Base-by-base conservation (phyloP, 1,140 invertebrate species). In the Drosophila busckii region DNA sequence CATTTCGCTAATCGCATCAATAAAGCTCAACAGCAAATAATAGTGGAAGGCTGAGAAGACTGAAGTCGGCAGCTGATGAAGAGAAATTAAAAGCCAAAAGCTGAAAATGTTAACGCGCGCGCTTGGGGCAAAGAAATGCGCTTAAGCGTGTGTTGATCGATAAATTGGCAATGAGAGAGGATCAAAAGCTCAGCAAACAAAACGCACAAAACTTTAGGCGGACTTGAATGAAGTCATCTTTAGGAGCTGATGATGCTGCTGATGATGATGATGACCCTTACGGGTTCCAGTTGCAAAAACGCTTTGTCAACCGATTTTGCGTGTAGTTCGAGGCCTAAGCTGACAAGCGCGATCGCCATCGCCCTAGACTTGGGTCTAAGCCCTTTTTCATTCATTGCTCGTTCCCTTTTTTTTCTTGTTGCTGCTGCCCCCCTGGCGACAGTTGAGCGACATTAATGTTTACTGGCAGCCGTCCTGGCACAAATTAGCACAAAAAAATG, bases 1-100 rank as follows among this genome's bases (percentile, higher is more conserved):
- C 75, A 80, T 80, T 80, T 80, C 73, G 69, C 75, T 80, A 80
- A 80, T 80, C 73, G 73, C 73, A 80, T 80, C 73, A 80, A 82
- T 82, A 73, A 80, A 80, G 73, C 73, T 80, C 82, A 80, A 80
- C 73, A 76, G 73, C 71, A 71, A n/a, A n/a, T 62, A 67, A 10
- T 37, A 44, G 34, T 13, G 12, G 16, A 13, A 38, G 31, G 3
- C 5, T 13, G 22, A 23, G 28, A 6, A 22, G 19, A 4, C 41
- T 35, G 50, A 15, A 46, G 44, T n/a, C 41, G 37, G 35, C 4
- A 12, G 32, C 35, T 31, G 35, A 48, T 6, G 45, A 34, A 20
- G 35, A 22, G 28, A 50, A 54, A 70, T 70, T 65, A 70, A 78
- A 66, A 49, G 55, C 61, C 67, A 69, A 48, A n/a, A n/a, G n/a